phyloP scores from a whole-genome alignment of 2,888 invertebrate genomes.

The Agrochola lota region DNA sequence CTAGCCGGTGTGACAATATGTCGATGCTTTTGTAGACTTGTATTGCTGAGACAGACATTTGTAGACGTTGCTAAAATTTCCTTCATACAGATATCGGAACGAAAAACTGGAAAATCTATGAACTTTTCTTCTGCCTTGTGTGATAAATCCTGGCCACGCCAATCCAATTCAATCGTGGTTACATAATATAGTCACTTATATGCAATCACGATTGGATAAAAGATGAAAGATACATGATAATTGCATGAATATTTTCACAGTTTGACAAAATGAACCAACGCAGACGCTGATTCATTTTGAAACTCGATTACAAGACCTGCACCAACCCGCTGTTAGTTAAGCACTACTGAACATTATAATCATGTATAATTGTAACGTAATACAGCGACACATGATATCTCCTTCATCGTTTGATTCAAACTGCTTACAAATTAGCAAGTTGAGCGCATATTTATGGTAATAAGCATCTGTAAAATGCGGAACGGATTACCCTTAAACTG shows the following conservation, averaged over 20 bases:
- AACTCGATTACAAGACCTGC: conserved; percentile 21
- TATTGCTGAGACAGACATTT: background rate
- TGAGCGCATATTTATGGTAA: conserved; percentile 56
- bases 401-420: conserved; percentile 50
- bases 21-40: conserved; percentile 58
- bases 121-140: background rate
- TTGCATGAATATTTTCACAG: conserved; percentile 16
- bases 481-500: conserved; percentile 23
- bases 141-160: too few species aligned
- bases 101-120: background rate
- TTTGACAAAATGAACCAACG: conserved; percentile 22
- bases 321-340: conserved; percentile 17
- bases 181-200: background rate
- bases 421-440: conserved; percentile 57
- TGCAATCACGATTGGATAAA: background rate
- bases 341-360: conserved; percentile 18
- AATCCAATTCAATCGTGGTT: background rate
- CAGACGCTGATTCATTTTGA: conserved; percentile 9
- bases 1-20: conserved; percentile 53
- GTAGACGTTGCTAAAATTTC: background rate
- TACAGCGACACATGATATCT: conserved; percentile 57
- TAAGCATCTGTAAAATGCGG: conserved; percentile 10
- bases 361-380: conserved; percentile 41
- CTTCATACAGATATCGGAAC: background rate
- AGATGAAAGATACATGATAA: background rate